Conservation (phyloP, 2,113 vertebrate genomes). For the Herpetotheres cachinnans region DNA sequence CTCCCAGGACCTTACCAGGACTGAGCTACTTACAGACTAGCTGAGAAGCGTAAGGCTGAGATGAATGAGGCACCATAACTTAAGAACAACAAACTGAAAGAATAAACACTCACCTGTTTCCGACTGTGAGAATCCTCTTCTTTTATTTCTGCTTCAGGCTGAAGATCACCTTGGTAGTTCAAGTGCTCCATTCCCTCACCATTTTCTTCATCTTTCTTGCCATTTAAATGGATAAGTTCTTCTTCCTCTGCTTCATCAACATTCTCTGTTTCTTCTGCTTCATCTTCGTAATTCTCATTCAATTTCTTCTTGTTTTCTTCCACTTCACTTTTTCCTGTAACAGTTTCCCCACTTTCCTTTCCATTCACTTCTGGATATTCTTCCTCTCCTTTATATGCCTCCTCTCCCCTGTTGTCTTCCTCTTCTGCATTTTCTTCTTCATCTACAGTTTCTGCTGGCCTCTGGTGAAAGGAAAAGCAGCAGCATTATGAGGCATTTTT, state of each 20-base stretch:
- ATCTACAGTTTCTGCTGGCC: constrained; percentile 78
- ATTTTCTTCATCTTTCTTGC: constrained; percentile 47
- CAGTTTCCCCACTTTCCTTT: not conserved
- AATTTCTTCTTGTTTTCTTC: not conserved
- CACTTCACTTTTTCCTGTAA: not conserved
- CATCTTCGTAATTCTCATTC: not conserved
- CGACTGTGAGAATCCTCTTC: constrained; percentile 12
- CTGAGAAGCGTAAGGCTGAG: not conserved
- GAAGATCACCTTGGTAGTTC: not conserved
- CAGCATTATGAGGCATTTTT: not conserved
- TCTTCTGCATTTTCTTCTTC: constrained; percentile 75
- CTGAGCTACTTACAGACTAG: not conserved
- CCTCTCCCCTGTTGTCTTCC: constrained; percentile 25
- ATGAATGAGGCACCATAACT: not conserved
- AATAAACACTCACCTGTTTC: constrained; percentile 58
- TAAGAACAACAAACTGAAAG: not conserved
- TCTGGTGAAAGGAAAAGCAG: constrained; percentile 60
- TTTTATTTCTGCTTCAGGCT: constrained; percentile 17
- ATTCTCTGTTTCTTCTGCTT: not conserved
- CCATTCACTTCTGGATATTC: constrained; percentile 28
- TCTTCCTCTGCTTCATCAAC: constrained; percentile 16
- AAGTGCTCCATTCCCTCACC: constrained; percentile 47
- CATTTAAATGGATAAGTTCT: not conserved
- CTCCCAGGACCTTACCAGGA: not conserved
- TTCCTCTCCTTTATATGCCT: constrained; percentile 36